Evolutionary conservation across 2,113 vertebrate species (phyloP).

Genomic region (Clarias macrocephalus): DNA sequence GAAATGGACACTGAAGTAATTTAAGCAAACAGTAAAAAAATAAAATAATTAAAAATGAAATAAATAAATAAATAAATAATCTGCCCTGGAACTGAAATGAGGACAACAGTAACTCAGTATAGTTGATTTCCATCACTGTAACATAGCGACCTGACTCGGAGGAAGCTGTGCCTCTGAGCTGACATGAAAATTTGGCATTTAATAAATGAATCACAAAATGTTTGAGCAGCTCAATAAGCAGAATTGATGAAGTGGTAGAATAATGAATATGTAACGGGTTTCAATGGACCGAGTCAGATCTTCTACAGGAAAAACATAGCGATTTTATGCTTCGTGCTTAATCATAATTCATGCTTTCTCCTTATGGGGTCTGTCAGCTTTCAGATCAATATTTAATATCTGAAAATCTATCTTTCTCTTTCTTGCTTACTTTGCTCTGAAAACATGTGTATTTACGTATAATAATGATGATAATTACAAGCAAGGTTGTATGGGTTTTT

Average conservation of each 20-base stretch:
- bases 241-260: neutral
- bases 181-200: neutral
- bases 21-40: neutral
- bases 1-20: neutral
- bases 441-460: neutral
- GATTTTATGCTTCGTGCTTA: constrained; percentile 3
- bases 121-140: neutral
- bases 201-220: neutral
- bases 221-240: neutral
- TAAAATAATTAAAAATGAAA: no score
- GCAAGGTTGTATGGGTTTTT: no score
- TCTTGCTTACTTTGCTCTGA: neutral
- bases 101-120: neutral
- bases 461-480: neutral
- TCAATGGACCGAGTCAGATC: neutral
- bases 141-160: no score
- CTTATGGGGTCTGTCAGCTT: constrained; percentile 13
- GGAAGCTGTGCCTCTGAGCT: neutral
- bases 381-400: constrained; percentile 36
- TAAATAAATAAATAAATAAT: no score
- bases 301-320: neutral
- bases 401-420: neutral
- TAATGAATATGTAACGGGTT: neutral
- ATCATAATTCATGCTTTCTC: constrained; percentile 2
- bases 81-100: neutral